Conservation (phyloP, 2,113 vertebrate genomes). For the Macheiramphus alcinus region DNA sequence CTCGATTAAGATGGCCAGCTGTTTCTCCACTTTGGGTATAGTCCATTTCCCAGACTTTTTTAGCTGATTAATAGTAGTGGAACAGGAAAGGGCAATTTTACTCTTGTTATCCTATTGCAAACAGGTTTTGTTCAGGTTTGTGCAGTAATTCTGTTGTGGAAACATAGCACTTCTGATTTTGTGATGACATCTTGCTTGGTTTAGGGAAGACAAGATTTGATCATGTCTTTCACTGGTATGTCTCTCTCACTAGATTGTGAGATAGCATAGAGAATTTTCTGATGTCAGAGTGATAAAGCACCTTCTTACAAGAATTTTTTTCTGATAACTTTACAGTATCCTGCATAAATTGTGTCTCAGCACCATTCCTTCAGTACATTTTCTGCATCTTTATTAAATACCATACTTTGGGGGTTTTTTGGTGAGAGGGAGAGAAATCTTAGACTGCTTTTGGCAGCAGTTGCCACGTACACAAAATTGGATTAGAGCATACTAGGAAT, state of each 20-base stretch:
- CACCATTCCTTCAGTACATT: background rate
- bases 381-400: background rate
- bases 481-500: background rate
- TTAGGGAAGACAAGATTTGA: background rate
- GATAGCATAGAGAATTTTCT: background rate
- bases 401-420: rapidly evolving
- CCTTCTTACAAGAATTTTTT: background rate
- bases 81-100: background rate
- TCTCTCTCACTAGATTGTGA: background rate
- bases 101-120: background rate
- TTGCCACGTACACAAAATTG: background rate
- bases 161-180: background rate
- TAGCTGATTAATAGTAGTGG: background rate
- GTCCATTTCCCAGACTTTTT: background rate
- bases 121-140: background rate
- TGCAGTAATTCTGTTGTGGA: background rate
- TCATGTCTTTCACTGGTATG: background rate
- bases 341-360: background rate
- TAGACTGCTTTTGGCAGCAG: background rate
- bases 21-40: background rate
- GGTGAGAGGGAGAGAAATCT: background rate
- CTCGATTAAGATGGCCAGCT: background rate
- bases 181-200: background rate
- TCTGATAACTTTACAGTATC: background rate
- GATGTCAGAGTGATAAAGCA: background rate